Conservation (phyloP, 2,888 invertebrate species). For the Myathropa florea region DNA sequence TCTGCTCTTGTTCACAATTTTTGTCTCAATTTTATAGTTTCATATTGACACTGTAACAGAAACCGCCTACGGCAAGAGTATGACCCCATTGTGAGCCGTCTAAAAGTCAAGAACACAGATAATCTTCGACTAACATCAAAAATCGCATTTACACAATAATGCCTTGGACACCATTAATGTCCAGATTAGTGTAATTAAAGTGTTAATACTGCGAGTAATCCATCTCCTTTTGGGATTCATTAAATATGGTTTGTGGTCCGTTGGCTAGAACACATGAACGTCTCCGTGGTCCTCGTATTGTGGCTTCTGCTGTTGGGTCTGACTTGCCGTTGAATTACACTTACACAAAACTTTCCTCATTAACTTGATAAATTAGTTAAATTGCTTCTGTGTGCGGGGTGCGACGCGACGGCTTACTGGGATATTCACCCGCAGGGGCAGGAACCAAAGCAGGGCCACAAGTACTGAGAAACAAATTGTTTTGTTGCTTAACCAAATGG, state of each 20-base stretch:
- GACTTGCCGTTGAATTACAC: conserved; percentile 58
- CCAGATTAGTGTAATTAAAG: conserved; percentile 66
- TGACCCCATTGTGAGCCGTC: neutral
- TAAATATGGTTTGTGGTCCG: conserved; percentile 56
- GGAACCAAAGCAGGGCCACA: conserved; percentile 37
- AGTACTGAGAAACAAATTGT: conserved; percentile 59
- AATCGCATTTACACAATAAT: conserved; percentile 4
- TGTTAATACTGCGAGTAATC: conserved; percentile 65
- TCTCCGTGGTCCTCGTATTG: conserved; percentile 10
- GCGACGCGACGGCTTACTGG: neutral
- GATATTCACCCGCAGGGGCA: conserved; percentile 27
- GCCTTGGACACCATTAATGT: conserved; percentile 49
- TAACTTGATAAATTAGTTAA: conserved; percentile 70
- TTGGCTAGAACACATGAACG: neutral
- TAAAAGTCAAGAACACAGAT: neutral
- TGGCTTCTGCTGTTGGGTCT: conserved; percentile 7
- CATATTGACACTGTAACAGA: no score
- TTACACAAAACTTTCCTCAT: conserved; percentile 67
- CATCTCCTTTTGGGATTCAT: conserved; percentile 65
- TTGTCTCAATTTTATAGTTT: no score
- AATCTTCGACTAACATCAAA: neutral
- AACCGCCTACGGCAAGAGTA: neutral
- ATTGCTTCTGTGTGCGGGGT: conserved; percentile 41
- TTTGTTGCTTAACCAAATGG: conserved; percentile 35
- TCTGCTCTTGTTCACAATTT: no score